phyloP scores from a whole-genome alignment of 1,140 invertebrate species.

The Agraylea sexmaculata region DNA sequence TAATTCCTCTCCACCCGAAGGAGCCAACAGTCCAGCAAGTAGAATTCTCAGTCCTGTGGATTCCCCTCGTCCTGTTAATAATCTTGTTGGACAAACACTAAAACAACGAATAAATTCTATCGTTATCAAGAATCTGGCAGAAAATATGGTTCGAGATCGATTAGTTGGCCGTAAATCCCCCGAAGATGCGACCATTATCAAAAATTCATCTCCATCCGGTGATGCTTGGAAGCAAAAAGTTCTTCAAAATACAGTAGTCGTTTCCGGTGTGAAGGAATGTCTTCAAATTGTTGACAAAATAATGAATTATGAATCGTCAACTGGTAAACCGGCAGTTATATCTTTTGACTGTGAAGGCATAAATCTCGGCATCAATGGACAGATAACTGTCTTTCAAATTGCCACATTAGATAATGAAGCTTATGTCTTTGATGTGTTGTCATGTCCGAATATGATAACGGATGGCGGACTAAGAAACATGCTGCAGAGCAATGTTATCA shows the following conservation, averaged over 20 bases:
- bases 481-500: constrained; percentile 74
- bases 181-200: constrained; percentile 27
- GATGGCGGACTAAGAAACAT: constrained; percentile 68
- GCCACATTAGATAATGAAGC: constrained; percentile 65
- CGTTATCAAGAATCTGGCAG: constrained; percentile 77
- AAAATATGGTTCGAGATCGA: constrained; percentile 78
- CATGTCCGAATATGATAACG: constrained; percentile 66
- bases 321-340: constrained; percentile 47
- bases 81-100: constrained; percentile 55
- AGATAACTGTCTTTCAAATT: constrained; percentile 77
- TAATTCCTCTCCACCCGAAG: constrained; percentile 27
- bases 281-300: constrained; percentile 66
- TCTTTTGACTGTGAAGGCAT: constrained; percentile 87
- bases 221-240: constrained; percentile 71
- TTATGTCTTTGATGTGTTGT: constrained; percentile 83
- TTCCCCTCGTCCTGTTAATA: constrained; percentile 32
- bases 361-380: constrained; percentile 74
- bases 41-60: constrained; percentile 35
- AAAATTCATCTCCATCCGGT: constrained; percentile 21
- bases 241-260: constrained; percentile 66
- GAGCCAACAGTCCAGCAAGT: constrained; percentile 31
- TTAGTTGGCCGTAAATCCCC: constrained; percentile 33
- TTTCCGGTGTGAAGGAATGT: constrained; percentile 66
- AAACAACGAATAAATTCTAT: constrained; percentile 80
- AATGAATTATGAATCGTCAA: constrained; percentile 44